Base-by-base conservation (phyloP, 2,113 vertebrate genomes). In the Lucifuga dentata region DNA sequence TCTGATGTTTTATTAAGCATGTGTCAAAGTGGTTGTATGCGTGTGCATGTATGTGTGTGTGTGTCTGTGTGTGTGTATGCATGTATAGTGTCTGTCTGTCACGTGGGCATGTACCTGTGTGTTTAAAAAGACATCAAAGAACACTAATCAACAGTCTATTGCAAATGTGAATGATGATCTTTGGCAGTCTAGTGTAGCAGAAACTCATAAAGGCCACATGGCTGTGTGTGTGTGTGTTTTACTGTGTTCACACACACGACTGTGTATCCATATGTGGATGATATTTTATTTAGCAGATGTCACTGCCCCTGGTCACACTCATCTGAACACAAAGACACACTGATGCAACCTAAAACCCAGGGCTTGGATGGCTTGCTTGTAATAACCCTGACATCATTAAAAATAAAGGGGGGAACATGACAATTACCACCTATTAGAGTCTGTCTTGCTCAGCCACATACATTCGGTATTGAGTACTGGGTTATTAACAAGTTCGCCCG, bases 361-460 rank as follows among this genome's bases (percentile, higher is more conserved):
- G 69, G 78, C 58, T 79, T 84, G 83, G 69, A 67, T 86, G 64
- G 68, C 69, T 83, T 58, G 76, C 80, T 90, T 88, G 90, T 90
- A 88, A 91, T 90, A 80, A 85, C 82, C 87, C 82, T 80, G 82
- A 80, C 84, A 80, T 81, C 88, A 90, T 91, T 90, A 91, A 91
- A 90, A 81, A 91, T 87, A 78, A 84, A 91, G 45, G 56, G 73
- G 75, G 77, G 49, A 69, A 90, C 90, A 91, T 67, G 83, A 63
- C 87, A 88, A 91, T 91, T 91, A 91, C 88, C 86, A 89, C 88
- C 84, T 79, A 88, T 90, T 86, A 91, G 72, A 85, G 78, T 71
- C 72, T 17, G 66, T 75, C 70, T 11, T 63, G 51, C 62, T 68
- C 60, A 64, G 67, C 38, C 17, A 15, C 79, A 78, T 48, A 57